Evolutionary conservation across 2,113 vertebrate species (phyloP), one percentile per base, ranked within the genome.

Genomic region (Xenopus laevis): DNA sequence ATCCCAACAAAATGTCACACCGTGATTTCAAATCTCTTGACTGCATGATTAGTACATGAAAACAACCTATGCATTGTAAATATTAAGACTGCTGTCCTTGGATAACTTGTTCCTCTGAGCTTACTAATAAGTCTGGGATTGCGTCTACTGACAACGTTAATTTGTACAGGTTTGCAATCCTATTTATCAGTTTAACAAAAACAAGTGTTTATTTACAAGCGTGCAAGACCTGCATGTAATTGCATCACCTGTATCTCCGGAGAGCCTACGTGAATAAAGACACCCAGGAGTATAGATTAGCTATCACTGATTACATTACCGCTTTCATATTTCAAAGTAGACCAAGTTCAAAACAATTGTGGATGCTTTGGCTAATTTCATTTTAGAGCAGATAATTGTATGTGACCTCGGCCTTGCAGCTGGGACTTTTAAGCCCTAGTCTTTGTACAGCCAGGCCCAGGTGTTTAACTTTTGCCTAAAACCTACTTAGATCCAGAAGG

Each of bases 281-380:
- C 57, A 46, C 74, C 66, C 74, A 55, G 30, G 74, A 76, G 74
- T 76, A 76, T 76, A 76, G 74, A 69, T 76, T 76, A 76, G 61
- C 74, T 45, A 69, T 76, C 66, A 21, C 74, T 76, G 65, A 76
- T 76, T 76, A 57, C 68, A 76, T 76, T 76, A 76, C 74, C 27
- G 61, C 47, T 60, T 76, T 76, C 62, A 69, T 76, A 76, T 76
- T 76, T 69, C 66, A 69, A 52, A 69, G 46, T 76, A 76, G 58
- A 69, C 66, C 72, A 12, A 13, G 74, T 76, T 76, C 74, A 76
- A 76, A 76, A 76, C 66, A 69, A 76, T 76, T 76, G 74, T 62
- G 74, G 74, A 65, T 69, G 74, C 69, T 76, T 69, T 52, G 74
- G 66, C 68, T 76, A 23, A 76, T 76, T 69, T 69, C 74, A 76